A percentile compares a stretch with the other conserved stretches of the same genome.
These are phyloP conservation scores for Papilio aristodemus DNA, from an alignment of 1,140 invertebrate species.

Conservation along the genomic window DNA sequence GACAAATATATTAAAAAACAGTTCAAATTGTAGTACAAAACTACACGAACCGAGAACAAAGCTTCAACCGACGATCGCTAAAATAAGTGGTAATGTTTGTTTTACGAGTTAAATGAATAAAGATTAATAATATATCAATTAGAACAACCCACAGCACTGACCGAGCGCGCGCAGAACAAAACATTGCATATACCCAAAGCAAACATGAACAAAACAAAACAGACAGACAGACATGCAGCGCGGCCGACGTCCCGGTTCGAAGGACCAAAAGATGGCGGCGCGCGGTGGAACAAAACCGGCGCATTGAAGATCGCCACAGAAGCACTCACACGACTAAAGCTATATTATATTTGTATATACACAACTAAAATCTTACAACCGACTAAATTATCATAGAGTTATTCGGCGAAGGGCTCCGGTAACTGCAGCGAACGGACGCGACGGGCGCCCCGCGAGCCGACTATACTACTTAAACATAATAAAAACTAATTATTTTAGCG, in stretches of 20 bases:
- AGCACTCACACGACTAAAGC: not conserved
- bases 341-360: not conserved
- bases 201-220: slow-evolving; percentile 3
- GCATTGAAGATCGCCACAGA: not conserved
- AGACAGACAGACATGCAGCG: not conserved
- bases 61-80: not conserved
- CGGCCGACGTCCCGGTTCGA: not conserved
- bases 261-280: not conserved
- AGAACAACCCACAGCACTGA: not conserved
- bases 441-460: no score
- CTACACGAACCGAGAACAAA: not conserved
- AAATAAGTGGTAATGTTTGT: not conserved
- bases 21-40: no score
- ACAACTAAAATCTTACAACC: not conserved
- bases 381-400: slow-evolving; percentile 2
- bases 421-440: not conserved
- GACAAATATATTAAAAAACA: no score
- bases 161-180: not conserved
- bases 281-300: not conserved
- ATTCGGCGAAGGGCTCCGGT: not conserved
- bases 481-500: slow-evolving; percentile 2
- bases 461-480: not conserved
- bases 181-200: slow-evolving; percentile 8
- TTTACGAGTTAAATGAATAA: not conserved
- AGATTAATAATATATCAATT: not conserved